Evolutionary conservation across 1,140 invertebrate genomes (phyloP), one percentile per base, ranked within the genome.

Genomic region (Cyclargus thomasi): DNA sequence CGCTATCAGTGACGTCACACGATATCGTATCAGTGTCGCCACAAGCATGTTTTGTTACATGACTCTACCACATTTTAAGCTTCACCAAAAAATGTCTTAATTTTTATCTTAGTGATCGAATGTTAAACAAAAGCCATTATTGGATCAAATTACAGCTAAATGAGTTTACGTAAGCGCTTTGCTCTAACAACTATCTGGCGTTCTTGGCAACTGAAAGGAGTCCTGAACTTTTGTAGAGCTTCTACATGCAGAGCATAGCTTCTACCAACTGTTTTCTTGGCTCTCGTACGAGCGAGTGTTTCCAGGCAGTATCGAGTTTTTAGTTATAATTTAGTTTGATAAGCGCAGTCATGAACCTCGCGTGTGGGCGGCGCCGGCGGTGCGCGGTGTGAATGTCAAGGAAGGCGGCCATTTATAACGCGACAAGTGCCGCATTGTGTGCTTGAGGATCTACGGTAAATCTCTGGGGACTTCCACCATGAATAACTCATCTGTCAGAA

Each of bases 341-440:
- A 29, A 55, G n/a, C 17, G 53, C 53, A 59, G 55, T 20, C 20
- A 7, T 20, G 18, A 6, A 59, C 18, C 6, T 20, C 5, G 20
- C 55, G 55, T 59, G 55, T 59, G 55, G 55, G 17, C 55, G 17
- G 55, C 20, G 53, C 47, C 14, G 47, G 14, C 47, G 2, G 47
- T 6, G 53, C 2, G 53, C 29, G 29, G 5, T 55, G 53, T 21
- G 55, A 59, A 59, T 59, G 55, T 59, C 55, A 59, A 59, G 55
- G 55, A 59, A 20, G 53, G 16, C 53, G 55, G 17, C 18, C 20
- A 59, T 59, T 59, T 20, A 20, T 20, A 59, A 2, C 55, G 7
- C 17, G 10, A 47, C 39, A 47, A 47, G 10, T 11, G 39, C 39
- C 14, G 39, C 39, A 47, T 47, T 16, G 10, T 47, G 14, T 47